Conservation (phyloP, 2,888 invertebrate species). For the Chymomyza procnemis region DNA sequence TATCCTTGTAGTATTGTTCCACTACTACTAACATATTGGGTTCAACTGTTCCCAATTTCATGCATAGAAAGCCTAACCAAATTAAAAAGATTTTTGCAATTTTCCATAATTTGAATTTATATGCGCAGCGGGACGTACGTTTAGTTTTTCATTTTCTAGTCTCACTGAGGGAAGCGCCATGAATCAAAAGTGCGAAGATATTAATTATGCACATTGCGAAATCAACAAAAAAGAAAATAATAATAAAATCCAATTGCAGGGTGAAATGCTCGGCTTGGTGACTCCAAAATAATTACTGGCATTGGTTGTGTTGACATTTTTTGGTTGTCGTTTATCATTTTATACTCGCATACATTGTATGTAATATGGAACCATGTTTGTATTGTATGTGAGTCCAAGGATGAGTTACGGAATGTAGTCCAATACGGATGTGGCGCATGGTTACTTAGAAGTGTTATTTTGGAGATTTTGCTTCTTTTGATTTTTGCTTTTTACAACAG, state of each 20-base stretch:
- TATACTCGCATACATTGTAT: background rate
- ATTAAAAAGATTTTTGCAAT: background rate
- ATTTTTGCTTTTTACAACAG: no score
- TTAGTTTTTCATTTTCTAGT: slow-evolving; percentile 19
- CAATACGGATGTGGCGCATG: background rate
- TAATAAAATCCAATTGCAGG: background rate
- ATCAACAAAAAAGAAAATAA: background rate
- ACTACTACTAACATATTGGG: no score
- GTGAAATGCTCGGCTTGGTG: background rate
- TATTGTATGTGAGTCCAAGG: background rate
- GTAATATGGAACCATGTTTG: background rate
- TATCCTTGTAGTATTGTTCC: no score
- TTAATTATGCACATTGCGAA: slow-evolving; percentile 18
- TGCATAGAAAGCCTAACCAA: background rate
- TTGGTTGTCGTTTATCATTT: slow-evolving; percentile 14
- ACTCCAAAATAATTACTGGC: slow-evolving; percentile 31
- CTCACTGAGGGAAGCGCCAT: background rate
- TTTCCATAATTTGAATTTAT: slow-evolving; percentile 24
- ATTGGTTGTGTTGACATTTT: slow-evolving; percentile 29
- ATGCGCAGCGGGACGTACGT: slow-evolving; percentile 15
- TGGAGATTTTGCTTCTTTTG: background rate
- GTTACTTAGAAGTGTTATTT: background rate
- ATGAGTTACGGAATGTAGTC: background rate
- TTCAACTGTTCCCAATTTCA: background rate
- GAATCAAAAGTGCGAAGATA: slow-evolving; percentile 15